Base-by-base conservation (phyloP, 2,888 invertebrate species). In the Hyposoter dolosus region DNA sequence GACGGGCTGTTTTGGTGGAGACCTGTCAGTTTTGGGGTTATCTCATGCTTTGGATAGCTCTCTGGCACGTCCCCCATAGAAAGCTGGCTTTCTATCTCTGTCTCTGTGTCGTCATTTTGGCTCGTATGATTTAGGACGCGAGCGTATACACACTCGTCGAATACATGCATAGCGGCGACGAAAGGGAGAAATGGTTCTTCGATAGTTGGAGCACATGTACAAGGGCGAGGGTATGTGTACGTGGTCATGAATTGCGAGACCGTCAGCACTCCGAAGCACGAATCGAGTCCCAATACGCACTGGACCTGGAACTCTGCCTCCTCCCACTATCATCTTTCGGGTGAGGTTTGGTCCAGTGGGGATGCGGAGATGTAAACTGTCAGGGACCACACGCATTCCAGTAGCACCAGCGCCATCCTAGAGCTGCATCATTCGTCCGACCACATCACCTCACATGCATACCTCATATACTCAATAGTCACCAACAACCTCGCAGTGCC, bases 201-300 rank as follows among this genome's bases (percentile, higher is more conserved):
- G 79, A 85, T 82, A 82, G 75, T 65, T 35, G 56, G 76, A 56
- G 71, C 7, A 79, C 63, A 19, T 19, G 53, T 71, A 85, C 71
- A 72, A n/a, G 60, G 72, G 72, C 72, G 75, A 69, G 53, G 40
- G 77, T 56, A 66, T 66, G 77, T 77, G 83, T 78, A 81, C 81
- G 28, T 28, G 86, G 81, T 83, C 86, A 86, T 86, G 86, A 86
- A 86, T 86, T 74, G 79, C 75, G 69, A 65, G 75, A 85, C 75
- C 79, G 83, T 86, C 86, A 81, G 77, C 83, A 77, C 65, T 71
- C 76, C 71, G 63, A 75, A 65, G 85, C 66, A 77, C 71, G 63
- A 72, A 83, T 86, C 80, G 83, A 81, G 83, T 65, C 75, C 79
- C 82, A 76, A 83, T 86, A 86, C 85, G 83, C 68, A 83, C 83